Percentiles rank a stretch among this genome's conserved stretches.
Conservation (phyloP, 2,113 vertebrate species). For the Capra hircus region DNA sequence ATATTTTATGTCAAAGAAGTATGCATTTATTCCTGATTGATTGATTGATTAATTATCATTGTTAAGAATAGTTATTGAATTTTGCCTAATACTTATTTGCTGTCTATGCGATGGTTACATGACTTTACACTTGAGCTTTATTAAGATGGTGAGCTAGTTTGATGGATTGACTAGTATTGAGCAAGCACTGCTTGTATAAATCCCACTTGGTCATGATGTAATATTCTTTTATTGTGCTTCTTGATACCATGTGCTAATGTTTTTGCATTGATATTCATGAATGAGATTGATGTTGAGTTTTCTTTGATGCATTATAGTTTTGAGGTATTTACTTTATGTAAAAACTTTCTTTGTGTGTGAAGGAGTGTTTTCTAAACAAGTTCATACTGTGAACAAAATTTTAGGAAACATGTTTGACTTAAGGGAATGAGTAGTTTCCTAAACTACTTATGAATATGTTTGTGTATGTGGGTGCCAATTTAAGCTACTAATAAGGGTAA, state of each 20-base stretch:
- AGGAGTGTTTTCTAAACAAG: not conserved
- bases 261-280: not conserved
- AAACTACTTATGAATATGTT: not conserved
- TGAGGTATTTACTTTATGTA: not conserved
- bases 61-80: not conserved
- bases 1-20: not conserved
- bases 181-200: not conserved
- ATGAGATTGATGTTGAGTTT: conserved; percentile 11
- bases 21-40: not conserved
- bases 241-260: not conserved
- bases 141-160: not conserved
- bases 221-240: not conserved
- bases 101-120: not conserved
- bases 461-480: not conserved
- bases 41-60: not conserved
- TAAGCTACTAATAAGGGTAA: not conserved
- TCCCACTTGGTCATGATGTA: not conserved
- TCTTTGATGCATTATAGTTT: not conserved
- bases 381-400: not conserved
- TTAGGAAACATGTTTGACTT: not conserved
- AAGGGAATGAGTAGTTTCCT: not conserved
- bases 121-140: not conserved
- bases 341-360: not conserved
- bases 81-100: not conserved
- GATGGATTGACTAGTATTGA: not conserved